Conservation (phyloP, 1,140 invertebrate species). For the Rhopalosiphum padi region DNA sequence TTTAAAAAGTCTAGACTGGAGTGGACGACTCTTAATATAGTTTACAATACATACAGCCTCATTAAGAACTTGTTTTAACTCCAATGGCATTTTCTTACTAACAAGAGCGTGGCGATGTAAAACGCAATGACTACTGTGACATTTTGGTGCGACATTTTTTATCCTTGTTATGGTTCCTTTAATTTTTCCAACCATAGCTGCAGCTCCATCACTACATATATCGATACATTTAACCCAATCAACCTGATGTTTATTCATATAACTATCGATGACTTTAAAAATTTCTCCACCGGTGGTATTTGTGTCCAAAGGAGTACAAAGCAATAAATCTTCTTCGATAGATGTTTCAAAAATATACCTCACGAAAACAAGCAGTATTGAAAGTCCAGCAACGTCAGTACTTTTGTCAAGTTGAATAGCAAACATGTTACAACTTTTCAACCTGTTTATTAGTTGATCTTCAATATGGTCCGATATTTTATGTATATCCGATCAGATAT, state of each 20-base stretch:
- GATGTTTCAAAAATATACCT: neutral
- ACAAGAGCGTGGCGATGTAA: slow-evolving; percentile 48
- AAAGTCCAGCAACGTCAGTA: slow-evolving; percentile 5
- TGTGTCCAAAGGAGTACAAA: neutral
- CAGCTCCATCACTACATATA: neutral
- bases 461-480: slow-evolving; percentile 22
- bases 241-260: neutral
- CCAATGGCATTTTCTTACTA: too few species aligned
- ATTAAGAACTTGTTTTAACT: neutral
- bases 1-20: slow-evolving; percentile 21
- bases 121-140: slow-evolving; percentile 5
- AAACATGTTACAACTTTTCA: neutral
- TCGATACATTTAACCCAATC: neutral
- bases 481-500: neutral
- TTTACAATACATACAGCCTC: neutral
- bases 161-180: neutral
- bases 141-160: slow-evolving; percentile 13
- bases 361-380: slow-evolving; percentile 16
- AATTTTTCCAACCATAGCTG: slow-evolving; percentile 32
- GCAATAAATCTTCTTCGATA: slow-evolving; percentile 10
- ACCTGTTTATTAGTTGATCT: neutral
- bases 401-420: slow-evolving; percentile 17
- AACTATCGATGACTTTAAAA: neutral
- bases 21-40: slow-evolving; percentile 11
- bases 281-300: slow-evolving; percentile 38